Evolutionary conservation across 2,797 vertebrate species (phyloP).

Genomic region (Tadarida brasiliensis): DNA sequence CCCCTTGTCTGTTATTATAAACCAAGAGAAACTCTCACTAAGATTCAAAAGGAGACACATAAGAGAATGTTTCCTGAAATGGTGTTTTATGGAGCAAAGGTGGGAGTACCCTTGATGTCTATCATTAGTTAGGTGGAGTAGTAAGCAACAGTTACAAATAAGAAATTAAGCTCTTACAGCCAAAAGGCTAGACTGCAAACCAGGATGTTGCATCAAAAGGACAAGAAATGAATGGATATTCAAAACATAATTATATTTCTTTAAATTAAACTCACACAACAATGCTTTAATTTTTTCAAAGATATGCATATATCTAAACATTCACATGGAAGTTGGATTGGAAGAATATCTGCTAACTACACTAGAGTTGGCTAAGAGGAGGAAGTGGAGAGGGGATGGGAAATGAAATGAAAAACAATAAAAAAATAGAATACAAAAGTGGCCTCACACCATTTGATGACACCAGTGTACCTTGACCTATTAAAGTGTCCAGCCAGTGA

Average conservation of each 20-base stretch:
- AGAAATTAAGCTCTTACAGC: neutral
- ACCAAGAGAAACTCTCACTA: neutral
- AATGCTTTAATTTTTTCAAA: constrained; percentile 21
- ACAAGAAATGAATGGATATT: neutral
- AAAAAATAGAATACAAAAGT: neutral
- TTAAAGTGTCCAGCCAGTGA: too few species aligned
- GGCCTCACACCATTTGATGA: neutral
- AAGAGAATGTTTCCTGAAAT: neutral
- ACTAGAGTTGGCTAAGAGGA: neutral
- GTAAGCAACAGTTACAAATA: neutral
- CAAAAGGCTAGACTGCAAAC: neutral
- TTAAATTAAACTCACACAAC: neutral
- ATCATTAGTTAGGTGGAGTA: neutral
- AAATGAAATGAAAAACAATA: constrained; percentile 19
- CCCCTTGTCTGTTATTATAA: neutral
- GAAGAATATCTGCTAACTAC: neutral
- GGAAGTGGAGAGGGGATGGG: neutral
- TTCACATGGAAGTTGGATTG: neutral
- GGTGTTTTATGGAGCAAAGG: neutral
- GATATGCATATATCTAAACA: neutral
- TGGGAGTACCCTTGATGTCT: neutral
- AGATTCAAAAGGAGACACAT: too few species aligned
- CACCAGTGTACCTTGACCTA: neutral
- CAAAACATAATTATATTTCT: constrained; percentile 10
- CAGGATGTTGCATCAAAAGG: neutral